A percentile compares a stretch with the other conserved stretches of the same genome.
These are phyloP conservation scores for Paramormyrops hopkinsi DNA, from an alignment of 2,797 vertebrate genomes.

Conservation along the genomic window DNA sequence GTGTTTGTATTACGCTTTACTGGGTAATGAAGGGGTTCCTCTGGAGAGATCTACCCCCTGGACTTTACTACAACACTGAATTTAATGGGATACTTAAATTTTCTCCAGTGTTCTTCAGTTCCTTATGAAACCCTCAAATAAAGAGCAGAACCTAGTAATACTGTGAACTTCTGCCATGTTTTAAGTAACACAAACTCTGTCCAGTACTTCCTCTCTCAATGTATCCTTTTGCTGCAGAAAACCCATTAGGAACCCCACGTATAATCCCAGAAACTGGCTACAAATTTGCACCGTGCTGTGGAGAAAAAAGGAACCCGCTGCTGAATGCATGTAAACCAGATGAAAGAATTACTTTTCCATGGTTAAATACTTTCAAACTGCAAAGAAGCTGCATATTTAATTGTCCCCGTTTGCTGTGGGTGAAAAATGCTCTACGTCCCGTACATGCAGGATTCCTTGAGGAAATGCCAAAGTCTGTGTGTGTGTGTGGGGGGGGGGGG, in stretches of 20 bases:
- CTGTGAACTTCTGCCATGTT: constrained; percentile 35
- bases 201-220: constrained; percentile 41
- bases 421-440: neutral
- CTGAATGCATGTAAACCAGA: constrained; percentile 21
- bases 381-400: constrained; percentile 15
- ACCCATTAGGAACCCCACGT: constrained; percentile 61
- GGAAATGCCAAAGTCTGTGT: neutral
- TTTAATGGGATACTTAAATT: neutral
- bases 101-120: neutral
- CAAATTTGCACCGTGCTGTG: constrained; percentile 42
- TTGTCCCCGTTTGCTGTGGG: neutral
- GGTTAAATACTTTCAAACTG: constrained; percentile 4
- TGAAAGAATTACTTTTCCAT: constrained; percentile 20
- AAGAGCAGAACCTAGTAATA: neutral
- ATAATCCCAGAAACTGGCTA: constrained; percentile 61
- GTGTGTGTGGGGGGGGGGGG: neutral
- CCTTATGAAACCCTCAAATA: neutral
- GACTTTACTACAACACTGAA: neutral
- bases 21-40: neutral
- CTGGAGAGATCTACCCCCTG: neutral
- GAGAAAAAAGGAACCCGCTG: constrained; percentile 16
- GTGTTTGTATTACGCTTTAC: neutral
- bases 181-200: constrained; percentile 35
- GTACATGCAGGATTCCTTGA: neutral
- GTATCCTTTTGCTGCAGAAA: constrained; percentile 46